Percentiles rank a stretch among this genome's conserved stretches.
Evolutionary conservation across 2,888 invertebrate genomes (phyloP).

Genomic region (Zaprionus bogoriensis): DNA sequence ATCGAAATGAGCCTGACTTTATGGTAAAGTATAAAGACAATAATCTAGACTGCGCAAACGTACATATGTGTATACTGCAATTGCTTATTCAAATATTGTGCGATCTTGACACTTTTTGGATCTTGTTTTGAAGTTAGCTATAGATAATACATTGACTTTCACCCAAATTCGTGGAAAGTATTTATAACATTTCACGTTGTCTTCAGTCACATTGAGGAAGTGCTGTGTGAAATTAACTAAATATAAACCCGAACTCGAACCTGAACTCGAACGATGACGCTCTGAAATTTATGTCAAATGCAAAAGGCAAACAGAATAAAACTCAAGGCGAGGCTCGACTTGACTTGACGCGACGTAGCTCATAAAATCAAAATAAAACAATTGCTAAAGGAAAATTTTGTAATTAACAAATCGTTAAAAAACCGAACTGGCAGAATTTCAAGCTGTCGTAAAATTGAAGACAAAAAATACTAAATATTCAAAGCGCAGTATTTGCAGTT

Average conservation of each 20-base stretch:
- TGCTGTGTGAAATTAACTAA: constrained; percentile 16
- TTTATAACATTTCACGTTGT: not conserved
- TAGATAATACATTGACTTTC: not conserved
- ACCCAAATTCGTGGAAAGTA: not conserved
- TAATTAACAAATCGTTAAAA: constrained; percentile 41
- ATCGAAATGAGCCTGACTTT: too few species aligned
- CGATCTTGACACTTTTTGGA: not conserved
- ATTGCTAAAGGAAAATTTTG: constrained; percentile 31
- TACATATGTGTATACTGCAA: too few species aligned
- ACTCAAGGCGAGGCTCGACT: constrained; percentile 60
- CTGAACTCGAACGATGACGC: constrained; percentile 11
- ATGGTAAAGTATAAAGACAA: too few species aligned
- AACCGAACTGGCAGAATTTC: constrained; percentile 15
- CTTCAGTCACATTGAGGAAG: constrained; percentile 29
- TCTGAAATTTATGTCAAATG: constrained; percentile 43
- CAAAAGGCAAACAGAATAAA: constrained; percentile 47
- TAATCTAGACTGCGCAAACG: too few species aligned
- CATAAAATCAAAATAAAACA: constrained; percentile 15
- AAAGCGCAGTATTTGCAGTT: not conserved
- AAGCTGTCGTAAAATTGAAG: constrained; percentile 40
- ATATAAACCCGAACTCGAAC: constrained; percentile 18
- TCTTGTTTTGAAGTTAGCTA: not conserved
- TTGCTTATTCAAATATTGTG: too few species aligned
- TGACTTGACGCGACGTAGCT: constrained; percentile 7
- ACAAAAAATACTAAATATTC: not conserved